Conservation (phyloP, 2,113 vertebrate species). For the Eretmochelys imbricata region DNA sequence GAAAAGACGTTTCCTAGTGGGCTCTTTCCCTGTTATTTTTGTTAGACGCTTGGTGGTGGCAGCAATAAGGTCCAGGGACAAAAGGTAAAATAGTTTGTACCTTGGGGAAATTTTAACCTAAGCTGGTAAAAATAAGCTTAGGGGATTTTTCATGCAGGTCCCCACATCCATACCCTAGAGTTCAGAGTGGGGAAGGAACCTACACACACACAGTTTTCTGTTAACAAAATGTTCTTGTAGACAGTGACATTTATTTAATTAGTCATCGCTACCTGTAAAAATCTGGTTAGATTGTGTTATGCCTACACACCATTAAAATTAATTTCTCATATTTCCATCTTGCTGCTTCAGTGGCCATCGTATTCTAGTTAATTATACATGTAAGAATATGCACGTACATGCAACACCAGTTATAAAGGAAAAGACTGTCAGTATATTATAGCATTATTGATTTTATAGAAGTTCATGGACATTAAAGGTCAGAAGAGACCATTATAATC, state of each 20-base stretch:
- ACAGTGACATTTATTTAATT: slow-evolving; percentile 3
- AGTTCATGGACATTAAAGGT: not conserved
- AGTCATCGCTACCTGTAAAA: not conserved
- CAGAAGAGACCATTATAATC: not conserved
- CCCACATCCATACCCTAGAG: too few relatives aligned
- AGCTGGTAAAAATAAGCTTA: too few relatives aligned
- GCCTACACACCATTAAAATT: not conserved
- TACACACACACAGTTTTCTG: not conserved
- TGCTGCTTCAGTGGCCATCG: not conserved
- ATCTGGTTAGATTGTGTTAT: not conserved
- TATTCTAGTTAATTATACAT: not conserved
- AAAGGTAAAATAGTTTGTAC: too few relatives aligned
- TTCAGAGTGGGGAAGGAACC: too few relatives aligned
- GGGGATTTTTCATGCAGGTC: too few relatives aligned
- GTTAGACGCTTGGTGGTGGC: too few relatives aligned
- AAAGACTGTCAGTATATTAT: not conserved
- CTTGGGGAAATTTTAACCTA: too few relatives aligned
- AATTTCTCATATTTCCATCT: not conserved
- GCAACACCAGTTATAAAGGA: not conserved
- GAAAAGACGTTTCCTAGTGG: too few relatives aligned
- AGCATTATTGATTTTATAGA: not conserved
- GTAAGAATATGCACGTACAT: not conserved
- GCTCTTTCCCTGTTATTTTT: too few relatives aligned
- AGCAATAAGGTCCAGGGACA: too few relatives aligned
- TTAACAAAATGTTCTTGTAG: not conserved